phyloP scores from a whole-genome alignment of 2,888 invertebrate species.

The Meliscaeva auricollis region DNA sequence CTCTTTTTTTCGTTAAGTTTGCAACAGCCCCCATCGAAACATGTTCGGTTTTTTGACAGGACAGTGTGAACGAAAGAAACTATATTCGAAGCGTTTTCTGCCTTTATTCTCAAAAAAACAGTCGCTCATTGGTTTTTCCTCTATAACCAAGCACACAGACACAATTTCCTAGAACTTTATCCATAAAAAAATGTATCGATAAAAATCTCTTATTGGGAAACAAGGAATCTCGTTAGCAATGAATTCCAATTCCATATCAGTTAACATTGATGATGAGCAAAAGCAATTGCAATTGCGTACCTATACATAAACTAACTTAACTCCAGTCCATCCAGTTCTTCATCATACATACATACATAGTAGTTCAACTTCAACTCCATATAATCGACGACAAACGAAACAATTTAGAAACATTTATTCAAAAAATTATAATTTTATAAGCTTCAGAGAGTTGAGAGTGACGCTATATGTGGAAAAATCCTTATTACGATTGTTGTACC shows the following conservation, averaged over 20 bases:
- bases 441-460: not conserved
- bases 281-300: constrained; percentile 39
- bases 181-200: not conserved
- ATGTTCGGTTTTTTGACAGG: no score
- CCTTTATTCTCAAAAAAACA: no score
- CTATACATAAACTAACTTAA: not conserved
- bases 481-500: constrained; percentile 34
- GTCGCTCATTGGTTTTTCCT: no score
- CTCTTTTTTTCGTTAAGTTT: no score
- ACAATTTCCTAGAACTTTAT: not conserved
- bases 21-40: no score
- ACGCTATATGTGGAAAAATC: constrained; percentile 5
- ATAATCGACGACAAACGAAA: constrained; percentile 17
- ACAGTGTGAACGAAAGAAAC: no score
- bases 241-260: constrained; percentile 15
- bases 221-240: constrained; percentile 18
- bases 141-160: not conserved
- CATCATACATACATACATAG: not conserved
- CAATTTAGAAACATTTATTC: constrained; percentile 56
- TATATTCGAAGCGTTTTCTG: no score
- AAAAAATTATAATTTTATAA: constrained; percentile 61
- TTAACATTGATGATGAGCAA: constrained; percentile 36
- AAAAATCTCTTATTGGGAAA: constrained; percentile 1
- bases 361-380: not conserved
- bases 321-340: constrained; percentile 25